These are phyloP conservation scores for Colaptes auratus DNA, from an alignment of 2,113 vertebrate genomes.

Conservation along the genomic window DNA sequence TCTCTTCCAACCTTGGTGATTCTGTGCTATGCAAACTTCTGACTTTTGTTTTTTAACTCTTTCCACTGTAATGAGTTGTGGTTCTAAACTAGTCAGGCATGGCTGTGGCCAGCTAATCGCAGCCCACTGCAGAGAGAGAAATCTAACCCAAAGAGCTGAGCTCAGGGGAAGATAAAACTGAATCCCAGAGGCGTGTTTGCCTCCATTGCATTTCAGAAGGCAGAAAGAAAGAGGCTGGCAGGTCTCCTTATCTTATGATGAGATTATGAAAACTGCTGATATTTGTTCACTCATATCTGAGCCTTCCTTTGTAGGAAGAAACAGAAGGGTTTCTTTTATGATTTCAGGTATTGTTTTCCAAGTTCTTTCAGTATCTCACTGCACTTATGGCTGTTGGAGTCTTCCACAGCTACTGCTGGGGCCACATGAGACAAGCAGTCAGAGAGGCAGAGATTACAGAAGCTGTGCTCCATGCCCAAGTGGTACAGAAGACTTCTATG, in stretches of 20 bases:
- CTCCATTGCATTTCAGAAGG: not conserved
- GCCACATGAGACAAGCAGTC: not conserved
- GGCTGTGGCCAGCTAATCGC: not conserved
- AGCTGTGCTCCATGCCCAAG: not conserved
- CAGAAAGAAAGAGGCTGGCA: not conserved
- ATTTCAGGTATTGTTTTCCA: not conserved
- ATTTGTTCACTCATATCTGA: not conserved
- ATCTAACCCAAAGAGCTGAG: not conserved
- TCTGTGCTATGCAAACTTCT: not conserved
- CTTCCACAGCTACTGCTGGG: not conserved
- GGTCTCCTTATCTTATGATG: not conserved
- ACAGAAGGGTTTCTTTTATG: not conserved
- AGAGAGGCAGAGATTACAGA: not conserved
- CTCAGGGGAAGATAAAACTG: not conserved
- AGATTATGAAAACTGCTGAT: not conserved
- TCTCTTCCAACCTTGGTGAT: too few relatives aligned
- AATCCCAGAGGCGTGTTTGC: not conserved
- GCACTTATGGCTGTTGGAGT: not conserved
- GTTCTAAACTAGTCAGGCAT: not conserved
- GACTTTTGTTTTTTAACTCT: not conserved
- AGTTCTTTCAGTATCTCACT: not conserved
- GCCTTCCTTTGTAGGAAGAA: not conserved
- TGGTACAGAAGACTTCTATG: not conserved
- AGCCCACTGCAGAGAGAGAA: not conserved
- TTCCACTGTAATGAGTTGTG: not conserved